Base-by-base conservation (phyloP, 2,797 vertebrate genomes). In the Sparus aurata region DNA sequence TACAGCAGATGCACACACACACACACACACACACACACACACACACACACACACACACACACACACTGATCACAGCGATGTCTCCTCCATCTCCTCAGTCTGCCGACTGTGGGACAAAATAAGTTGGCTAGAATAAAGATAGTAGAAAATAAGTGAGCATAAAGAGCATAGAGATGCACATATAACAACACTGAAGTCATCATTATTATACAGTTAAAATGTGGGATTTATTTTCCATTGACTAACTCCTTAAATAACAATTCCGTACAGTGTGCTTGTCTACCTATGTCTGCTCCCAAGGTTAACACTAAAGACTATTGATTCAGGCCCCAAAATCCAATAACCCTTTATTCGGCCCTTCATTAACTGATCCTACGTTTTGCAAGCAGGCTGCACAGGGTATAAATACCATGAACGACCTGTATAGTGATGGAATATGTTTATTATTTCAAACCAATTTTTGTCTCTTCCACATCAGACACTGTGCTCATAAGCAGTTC, bases 21-120 rank as follows among this genome's bases (percentile, higher is more conserved):
- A 77, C 47, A 71, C 57, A 73, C 79, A 66, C 60, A 68, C 50
- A 62, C 69, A 69, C 43, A 69, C 77, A 53, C 57, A 68, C 50
- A 59, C 52, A 77, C 27, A 67, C 59, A 66, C 50, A 61, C 27
- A 69, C 77, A 53, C 57, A 68, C 50, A 59, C 52, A 77, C 27
- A 67, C 59, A 66, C 50, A 61, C 27, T 53, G 75, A 80, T 81
- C 80, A 82, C 60, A 80, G 89, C 3, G 91, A 93, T 20, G 18
- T 93, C 91, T 73, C 86, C 81, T 77, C 67, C 50, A 22, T 90
- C 83, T 50, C 85, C 71, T 63, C 73, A 62, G 52, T 54, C 76
- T 85, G 64, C 46, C 82, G 79, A 81, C 73, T 71, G 73, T 79
- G n/a, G 25, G 58, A 63, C 70, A 59, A 61, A 54, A 80, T 84